These are phyloP conservation scores for Dryococelus australis DNA, from an alignment of 2,888 invertebrate genomes.

Conservation along the genomic window DNA sequence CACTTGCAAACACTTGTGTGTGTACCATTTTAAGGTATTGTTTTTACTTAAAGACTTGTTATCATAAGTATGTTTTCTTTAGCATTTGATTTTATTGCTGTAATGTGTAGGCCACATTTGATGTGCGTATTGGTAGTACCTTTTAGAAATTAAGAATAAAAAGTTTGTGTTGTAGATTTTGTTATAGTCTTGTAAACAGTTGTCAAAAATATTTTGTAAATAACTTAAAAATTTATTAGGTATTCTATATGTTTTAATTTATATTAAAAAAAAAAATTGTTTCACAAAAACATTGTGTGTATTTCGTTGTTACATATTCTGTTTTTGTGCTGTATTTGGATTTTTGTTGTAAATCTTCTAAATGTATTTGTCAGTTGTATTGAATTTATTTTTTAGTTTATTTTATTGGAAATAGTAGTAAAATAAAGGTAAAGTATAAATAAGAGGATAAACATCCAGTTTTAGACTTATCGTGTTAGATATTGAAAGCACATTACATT, in stretches of 20 bases:
- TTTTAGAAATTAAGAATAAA: neutral
- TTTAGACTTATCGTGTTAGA: neutral
- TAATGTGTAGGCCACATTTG: neutral
- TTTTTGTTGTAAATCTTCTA: neutral
- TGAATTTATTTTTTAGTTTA: neutral
- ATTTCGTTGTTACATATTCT: constrained; percentile 17
- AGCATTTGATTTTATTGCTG: neutral
- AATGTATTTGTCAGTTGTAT: constrained; percentile 20
- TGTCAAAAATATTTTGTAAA: neutral
- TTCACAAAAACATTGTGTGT: neutral
- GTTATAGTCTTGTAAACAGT: neutral
- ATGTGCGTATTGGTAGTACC: neutral
- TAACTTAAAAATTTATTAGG: neutral
- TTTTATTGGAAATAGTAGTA: neutral
- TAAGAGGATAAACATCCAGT: neutral
- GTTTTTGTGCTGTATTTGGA: neutral
- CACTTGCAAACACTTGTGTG: neutral
- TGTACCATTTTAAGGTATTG: neutral
- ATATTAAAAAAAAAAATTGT: neutral
- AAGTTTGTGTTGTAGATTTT: neutral
- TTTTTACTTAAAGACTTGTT: neutral
- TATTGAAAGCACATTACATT: neutral
- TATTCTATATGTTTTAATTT: neutral
- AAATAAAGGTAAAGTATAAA: constrained; percentile 22
- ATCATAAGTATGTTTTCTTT: neutral